Evolutionary conservation across 2,797 vertebrate species (phyloP).

Genomic region (Philypnodon macrostomus): DNA sequence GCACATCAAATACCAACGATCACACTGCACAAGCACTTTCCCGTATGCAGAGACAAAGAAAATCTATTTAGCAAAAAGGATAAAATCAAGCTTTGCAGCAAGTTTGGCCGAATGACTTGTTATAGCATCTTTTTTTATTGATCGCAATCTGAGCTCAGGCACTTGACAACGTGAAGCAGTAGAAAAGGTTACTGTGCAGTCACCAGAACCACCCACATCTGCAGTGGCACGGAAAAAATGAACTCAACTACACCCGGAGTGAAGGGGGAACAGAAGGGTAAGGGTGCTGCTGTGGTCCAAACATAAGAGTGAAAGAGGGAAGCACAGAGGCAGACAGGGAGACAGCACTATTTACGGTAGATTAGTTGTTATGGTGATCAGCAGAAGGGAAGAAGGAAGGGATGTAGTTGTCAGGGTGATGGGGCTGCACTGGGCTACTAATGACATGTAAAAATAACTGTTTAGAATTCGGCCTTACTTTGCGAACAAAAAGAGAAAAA

Average conservation of each 20-base stretch:
- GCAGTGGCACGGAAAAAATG: slow-evolving; percentile 61
- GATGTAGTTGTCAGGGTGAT: slow-evolving; percentile 76
- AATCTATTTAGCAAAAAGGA: slow-evolving; percentile 7
- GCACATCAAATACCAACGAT: slow-evolving; percentile 11
- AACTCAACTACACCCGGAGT: slow-evolving; percentile 38
- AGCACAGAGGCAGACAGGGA: slow-evolving; percentile 32
- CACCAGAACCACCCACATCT: slow-evolving; percentile 72
- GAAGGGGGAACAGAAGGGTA: slow-evolving; percentile 27
- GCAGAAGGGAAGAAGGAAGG: slow-evolving; percentile 57
- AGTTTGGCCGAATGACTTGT: slow-evolving; percentile 48
- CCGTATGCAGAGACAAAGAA: slow-evolving; percentile 2
- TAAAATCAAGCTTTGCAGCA: slow-evolving; percentile 33
- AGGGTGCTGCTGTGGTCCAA: slow-evolving; percentile 39
- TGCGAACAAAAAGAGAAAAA: slow-evolving; percentile 7
- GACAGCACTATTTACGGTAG: slow-evolving; percentile 66
- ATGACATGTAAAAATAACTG: slow-evolving; percentile 71
- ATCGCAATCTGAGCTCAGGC: slow-evolving; percentile 54
- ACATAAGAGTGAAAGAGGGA: slow-evolving; percentile 28
- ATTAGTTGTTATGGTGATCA: slow-evolving; percentile 78
- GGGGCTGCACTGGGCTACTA: slow-evolving; percentile 63
- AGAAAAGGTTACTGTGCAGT: slow-evolving; percentile 70
- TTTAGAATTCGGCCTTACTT: slow-evolving; percentile 58
- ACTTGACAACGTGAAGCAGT: slow-evolving; percentile 53
- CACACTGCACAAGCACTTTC: slow-evolving; percentile 6
- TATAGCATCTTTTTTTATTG: slow-evolving; percentile 54